Evolutionary conservation across 1,140 invertebrate genomes (phyloP), one percentile per base, ranked within the genome.

Genomic region (Pemphigus obesinymphae): DNA sequence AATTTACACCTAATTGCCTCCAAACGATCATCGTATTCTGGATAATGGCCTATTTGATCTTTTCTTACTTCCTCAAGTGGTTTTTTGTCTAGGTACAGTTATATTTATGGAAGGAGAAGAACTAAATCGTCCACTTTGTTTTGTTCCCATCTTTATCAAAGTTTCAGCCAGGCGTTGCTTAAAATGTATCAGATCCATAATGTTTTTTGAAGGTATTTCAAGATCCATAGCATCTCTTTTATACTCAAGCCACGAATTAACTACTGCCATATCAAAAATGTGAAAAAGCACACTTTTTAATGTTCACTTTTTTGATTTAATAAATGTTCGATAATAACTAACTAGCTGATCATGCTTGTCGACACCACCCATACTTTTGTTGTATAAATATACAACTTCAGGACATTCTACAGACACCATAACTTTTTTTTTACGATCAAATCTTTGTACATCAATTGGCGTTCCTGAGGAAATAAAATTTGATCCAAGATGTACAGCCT

Each of bases 261-360:
- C 23, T 17, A 53, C 13, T 5, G 72, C 48, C 72, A 75, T 75
- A 53, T 75, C 72, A 34, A 53, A n/a, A 3, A 26, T 17, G 29
- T 75, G 72, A 20, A 53, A 34, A 31, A 53, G 5, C 48, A 53
- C n/a, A n/a, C n/a, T 53, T 10, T 48, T 23, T 34, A 75, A 34
- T 2, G 72, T 55, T 48, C 72, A 75, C 23, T 75, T 53, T 75
- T 50, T 50, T 7, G 29, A 75, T 53, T 50, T 45, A 31, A 75
- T 34, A 53, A 75, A 55, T 7, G 23, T 75, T 3, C 72, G 7
- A 34, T 75, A 75, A 13, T 75, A 75, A 34, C 26, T 31, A 31
- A 75, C 45, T 8, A 75, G 72, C 45, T 75, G 43, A 34, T 75
- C 43, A 20, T 53, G 23, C n/a, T 75, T 75, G 13, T 75, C 72